Evolutionary conservation across 2,888 invertebrate genomes (phyloP).

Genomic region (Oscheius sp.): DNA sequence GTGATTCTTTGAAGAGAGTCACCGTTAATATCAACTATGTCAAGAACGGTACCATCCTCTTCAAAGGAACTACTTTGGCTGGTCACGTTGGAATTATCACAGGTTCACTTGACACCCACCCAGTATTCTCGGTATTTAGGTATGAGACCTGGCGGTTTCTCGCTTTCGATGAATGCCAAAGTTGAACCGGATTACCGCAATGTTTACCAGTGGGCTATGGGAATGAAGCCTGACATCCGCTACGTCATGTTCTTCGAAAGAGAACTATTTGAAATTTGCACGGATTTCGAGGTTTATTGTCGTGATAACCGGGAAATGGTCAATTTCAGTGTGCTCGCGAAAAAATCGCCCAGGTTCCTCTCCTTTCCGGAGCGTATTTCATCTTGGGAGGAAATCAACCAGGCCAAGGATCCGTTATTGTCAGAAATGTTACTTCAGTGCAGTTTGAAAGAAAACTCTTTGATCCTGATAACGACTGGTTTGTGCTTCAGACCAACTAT

Average conservation of each 20-base stretch:
- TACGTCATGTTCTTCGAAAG: slow-evolving; percentile 65
- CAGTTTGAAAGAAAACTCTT: slow-evolving; percentile 53
- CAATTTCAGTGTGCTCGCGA: slow-evolving; percentile 61
- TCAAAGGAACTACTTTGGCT: slow-evolving; percentile 66
- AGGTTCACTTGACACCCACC: slow-evolving; percentile 38
- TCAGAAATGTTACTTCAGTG: slow-evolving; percentile 57
- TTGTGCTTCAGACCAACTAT: slow-evolving; percentile 63
- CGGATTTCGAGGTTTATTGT: slow-evolving; percentile 44
- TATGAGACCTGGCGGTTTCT: slow-evolving; percentile 60
- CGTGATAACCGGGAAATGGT: not conserved
- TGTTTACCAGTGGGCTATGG: slow-evolving; percentile 56
- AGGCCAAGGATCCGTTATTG: slow-evolving; percentile 58
- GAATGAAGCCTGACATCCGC: slow-evolving; percentile 49
- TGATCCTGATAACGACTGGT: slow-evolving; percentile 61
- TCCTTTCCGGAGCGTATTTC: slow-evolving; percentile 62
- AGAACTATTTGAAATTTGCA: slow-evolving; percentile 57
- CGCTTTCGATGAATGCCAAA: slow-evolving; percentile 64
- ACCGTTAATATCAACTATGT: slow-evolving; percentile 63
- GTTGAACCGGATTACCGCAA: slow-evolving; percentile 56
- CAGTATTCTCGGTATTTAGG: slow-evolving; percentile 40
- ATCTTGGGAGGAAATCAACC: slow-evolving; percentile 49
- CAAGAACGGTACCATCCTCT: slow-evolving; percentile 56
- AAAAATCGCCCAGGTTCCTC: slow-evolving; percentile 47
- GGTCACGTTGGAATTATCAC: slow-evolving; percentile 65
- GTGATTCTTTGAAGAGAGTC: slow-evolving; percentile 58